Percentiles rank a stretch among this genome's conserved stretches.
These are phyloP conservation scores for Dipodomys ordii DNA, from an alignment of 2,113 vertebrate species.

Conservation along the genomic window DNA sequence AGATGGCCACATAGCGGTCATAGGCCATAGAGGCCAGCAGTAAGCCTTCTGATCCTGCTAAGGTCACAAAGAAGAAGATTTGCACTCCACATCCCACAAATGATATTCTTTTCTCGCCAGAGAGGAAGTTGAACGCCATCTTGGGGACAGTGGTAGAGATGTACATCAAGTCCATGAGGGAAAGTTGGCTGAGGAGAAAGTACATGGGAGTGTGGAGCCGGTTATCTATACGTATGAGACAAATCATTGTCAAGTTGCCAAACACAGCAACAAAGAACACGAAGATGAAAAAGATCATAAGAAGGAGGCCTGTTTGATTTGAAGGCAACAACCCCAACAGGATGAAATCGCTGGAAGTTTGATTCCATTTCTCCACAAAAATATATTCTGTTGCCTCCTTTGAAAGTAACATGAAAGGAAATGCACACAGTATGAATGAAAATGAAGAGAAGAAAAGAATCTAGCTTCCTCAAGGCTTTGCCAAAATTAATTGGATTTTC, in stretches of 20 bases:
- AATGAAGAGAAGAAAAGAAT: too few species aligned
- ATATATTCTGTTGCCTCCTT: too few species aligned
- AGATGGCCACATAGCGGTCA: neutral
- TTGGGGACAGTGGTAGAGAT: constrained; percentile 19
- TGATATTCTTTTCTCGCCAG: constrained; percentile 7
- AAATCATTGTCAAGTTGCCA: neutral
- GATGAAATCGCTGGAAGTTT: constrained; percentile 31
- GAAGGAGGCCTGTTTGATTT: neutral
- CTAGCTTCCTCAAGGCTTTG: too few species aligned
- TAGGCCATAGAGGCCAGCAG: constrained; percentile 25
- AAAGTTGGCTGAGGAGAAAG: constrained; percentile 31
- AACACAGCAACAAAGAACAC: neutral
- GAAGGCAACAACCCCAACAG: neutral
- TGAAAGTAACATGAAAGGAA: too few species aligned
- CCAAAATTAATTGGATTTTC: too few species aligned
- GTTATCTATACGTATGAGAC: neutral
- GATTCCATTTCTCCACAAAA: neutral
- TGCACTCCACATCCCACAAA: constrained; percentile 26
- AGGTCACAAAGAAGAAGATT: neutral
- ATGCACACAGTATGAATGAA: too few species aligned
- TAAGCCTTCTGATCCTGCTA: neutral
- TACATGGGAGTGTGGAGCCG: constrained; percentile 48
- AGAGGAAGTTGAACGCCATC: constrained; percentile 1
- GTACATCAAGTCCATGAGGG: constrained; percentile 12
- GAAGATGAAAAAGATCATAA: neutral